Evolutionary conservation across 2,888 invertebrate genomes (phyloP).

Genomic region (Lasioglossum marginatum): DNA sequence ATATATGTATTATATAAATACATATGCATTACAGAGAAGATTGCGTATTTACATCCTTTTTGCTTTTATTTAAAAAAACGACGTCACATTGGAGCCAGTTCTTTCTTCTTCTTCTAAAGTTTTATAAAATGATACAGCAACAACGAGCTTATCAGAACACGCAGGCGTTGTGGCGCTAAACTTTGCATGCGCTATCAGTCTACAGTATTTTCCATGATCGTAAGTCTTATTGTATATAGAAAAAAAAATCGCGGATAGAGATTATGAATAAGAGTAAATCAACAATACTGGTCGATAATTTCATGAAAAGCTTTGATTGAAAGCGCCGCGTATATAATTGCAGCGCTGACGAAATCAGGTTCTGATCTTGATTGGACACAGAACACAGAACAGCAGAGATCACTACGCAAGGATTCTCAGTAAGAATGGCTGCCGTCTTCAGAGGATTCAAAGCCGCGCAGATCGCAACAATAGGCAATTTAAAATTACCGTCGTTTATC

Average conservation of each 20-base stretch:
- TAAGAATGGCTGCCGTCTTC: constrained; percentile 82
- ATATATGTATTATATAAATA: not conserved
- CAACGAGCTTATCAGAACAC: constrained; percentile 28
- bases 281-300: constrained; percentile 28
- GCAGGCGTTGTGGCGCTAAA: constrained; percentile 43
- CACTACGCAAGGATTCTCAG: constrained; percentile 63
- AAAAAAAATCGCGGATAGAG: constrained; percentile 54
- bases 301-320: constrained; percentile 40
- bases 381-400: constrained; percentile 43
- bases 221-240: constrained; percentile 36
- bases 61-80: not conserved
- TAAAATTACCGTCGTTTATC: constrained; percentile 71
- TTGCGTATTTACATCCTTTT: not conserved
- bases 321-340: constrained; percentile 49
- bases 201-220: constrained; percentile 38
- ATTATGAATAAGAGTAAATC: constrained; percentile 64
- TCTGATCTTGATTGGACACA: constrained; percentile 54
- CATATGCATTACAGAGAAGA: not conserved
- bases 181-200: constrained; percentile 26
- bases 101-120: not conserved
- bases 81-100: not conserved
- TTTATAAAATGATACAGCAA: not conserved
- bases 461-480: constrained; percentile 75
- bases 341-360: constrained; percentile 39
- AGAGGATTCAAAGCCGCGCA: constrained; percentile 77